Evolutionary conservation across 2,888 invertebrate genomes (phyloP), one percentile per base, ranked within the genome.

Genomic region (Meghimatium bilineatum): DNA sequence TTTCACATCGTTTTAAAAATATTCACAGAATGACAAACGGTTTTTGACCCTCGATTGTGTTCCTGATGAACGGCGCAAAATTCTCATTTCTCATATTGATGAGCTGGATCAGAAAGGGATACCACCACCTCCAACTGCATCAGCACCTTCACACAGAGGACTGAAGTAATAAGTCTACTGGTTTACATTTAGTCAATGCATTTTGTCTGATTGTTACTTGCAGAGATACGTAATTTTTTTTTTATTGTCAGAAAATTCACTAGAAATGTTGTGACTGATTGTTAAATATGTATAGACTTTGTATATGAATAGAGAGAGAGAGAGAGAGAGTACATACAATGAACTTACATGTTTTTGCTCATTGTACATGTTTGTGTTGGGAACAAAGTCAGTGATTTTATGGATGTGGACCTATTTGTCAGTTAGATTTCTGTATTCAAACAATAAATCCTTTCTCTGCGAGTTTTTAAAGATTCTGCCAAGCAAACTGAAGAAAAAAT

Each of bases 51-150:
- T 99, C 88, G 98, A 98, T 84, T 97, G 97, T 93, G 96, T 97
- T 88, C 95, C 96, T 0, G 96, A 97, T 38, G 99, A 99, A 93
- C 95, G 99, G 76, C 96, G 96, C 89, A 96, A 96, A 91, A 95
- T 99, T 88, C 95, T 99, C 67, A 95, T 96, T 92, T 95, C 96
- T 85, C 98, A 98, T 94, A 95, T 99, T 88, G 98, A 99, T 92
- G 99, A 99, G 94, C 94, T 99, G 92, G 97, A 98, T 91, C 96
- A 97, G 93, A 96, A 97, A 92, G 99, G 99, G 0, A 98, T 98
- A 0, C 99, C 99, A 6, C 99, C 99, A 32, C 99, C 99, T 17
- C 99, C 99, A 85, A 99, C 99, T 69, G 98, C 98, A 84, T 97
- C 97, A 29, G 98, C 94, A 85, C 94, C 94, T 20, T 90, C 92